Conservation (phyloP, 2,113 vertebrate species). For the Pseudopodoces humilis region DNA sequence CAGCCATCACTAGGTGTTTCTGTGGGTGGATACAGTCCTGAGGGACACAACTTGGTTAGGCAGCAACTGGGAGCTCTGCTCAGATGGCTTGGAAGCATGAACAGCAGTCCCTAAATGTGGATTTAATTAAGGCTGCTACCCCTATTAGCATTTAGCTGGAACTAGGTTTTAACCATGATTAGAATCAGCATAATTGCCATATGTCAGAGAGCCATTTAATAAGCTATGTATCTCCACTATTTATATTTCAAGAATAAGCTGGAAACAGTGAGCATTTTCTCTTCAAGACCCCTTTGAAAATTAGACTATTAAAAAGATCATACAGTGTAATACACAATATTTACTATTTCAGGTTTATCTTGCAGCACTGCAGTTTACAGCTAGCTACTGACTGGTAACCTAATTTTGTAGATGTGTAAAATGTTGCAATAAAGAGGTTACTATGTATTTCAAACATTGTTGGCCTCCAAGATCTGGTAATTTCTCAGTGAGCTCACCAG, state of each 20-base stretch:
- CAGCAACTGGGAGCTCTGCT: background rate
- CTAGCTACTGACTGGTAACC: slow-evolving; percentile 14
- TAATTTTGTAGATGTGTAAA: slow-evolving; percentile 64
- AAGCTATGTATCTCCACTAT: background rate
- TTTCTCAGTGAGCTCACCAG: slow-evolving; percentile 64
- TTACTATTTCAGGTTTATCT: slow-evolving; percentile 39
- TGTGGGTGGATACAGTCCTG: background rate
- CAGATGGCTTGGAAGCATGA: background rate
- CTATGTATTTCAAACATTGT: slow-evolving; percentile 69
- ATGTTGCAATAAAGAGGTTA: slow-evolving; percentile 69
- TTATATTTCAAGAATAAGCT: background rate
- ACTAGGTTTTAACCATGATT: background rate
- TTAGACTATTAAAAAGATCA: background rate
- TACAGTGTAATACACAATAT: background rate
- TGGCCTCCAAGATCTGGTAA: slow-evolving; percentile 58
- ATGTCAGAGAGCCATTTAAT: background rate
- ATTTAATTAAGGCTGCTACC: background rate
- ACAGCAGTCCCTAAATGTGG: background rate
- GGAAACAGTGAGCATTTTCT: background rate
- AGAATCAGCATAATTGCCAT: slow-evolving; percentile 7
- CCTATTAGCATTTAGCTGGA: background rate
- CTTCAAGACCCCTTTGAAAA: background rate
- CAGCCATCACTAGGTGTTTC: fast-evolving
- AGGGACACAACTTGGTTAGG: background rate
- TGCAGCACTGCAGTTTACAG: background rate